These are phyloP conservation scores for Ptyas mucosa DNA, from an alignment of 2,113 vertebrate genomes.

Conservation along the genomic window DNA sequence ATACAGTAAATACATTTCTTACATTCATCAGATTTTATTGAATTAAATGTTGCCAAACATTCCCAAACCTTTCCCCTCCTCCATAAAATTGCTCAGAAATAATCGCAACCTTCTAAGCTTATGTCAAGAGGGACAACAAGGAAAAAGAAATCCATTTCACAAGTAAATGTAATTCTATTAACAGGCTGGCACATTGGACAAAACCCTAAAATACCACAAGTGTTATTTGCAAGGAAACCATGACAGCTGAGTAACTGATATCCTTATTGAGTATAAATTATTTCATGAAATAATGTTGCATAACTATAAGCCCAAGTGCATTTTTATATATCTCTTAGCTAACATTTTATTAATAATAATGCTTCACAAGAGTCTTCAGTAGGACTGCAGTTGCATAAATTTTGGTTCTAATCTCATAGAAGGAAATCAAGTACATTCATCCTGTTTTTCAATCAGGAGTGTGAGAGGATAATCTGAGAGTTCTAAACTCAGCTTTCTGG, in stretches of 20 bases:
- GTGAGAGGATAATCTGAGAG: neutral
- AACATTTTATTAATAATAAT: neutral
- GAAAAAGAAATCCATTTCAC: neutral
- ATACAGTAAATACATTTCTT: neutral
- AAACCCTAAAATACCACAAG: neutral
- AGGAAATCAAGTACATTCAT: neutral
- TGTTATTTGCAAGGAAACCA: neutral
- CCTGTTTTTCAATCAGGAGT: neutral
- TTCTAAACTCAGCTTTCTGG: neutral
- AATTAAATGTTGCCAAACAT: neutral
- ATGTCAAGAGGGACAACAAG: neutral
- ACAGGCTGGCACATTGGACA: neutral
- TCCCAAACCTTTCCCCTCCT: neutral
- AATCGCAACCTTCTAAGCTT: neutral
- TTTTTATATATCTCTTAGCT: neutral
- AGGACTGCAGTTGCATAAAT: neutral
- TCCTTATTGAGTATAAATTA: too few relatives aligned
- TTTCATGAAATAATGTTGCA: neutral
- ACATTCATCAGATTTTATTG: neutral
- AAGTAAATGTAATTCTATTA: neutral
- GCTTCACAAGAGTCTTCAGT: neutral
- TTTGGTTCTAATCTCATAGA: neutral
- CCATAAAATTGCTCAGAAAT: neutral
- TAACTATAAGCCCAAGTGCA: neutral
- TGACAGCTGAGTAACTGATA: neutral